Evolutionary conservation across 2,113 vertebrate species (phyloP), one percentile per base, ranked within the genome.

Genomic region (Colossoma macropomum): DNA sequence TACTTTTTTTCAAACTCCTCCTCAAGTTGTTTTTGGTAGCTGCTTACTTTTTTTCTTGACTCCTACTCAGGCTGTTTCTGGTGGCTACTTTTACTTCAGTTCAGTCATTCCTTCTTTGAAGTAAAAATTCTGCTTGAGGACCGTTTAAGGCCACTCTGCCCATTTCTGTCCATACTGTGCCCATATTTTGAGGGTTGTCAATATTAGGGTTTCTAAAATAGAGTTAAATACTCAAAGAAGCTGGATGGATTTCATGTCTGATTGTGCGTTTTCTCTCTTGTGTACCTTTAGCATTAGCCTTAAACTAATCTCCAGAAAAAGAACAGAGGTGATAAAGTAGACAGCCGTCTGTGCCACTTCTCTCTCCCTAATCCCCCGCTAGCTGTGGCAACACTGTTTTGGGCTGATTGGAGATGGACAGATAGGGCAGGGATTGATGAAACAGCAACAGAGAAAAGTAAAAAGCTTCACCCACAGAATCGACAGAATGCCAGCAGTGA

Each of bases 401-500:
- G 74, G 87, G 73, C 83, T 73, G 70, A 79, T 83, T 56, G 83
- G 81, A 86, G 84, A 87, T 85, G 84, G 56, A 87, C 79, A 85
- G 86, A 89, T 87, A 84, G 54, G n/a, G 48, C 85, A 65, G 21
- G 65, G 30, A 54, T 70, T 80, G 79, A 85, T 86, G 71, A 88
- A 87, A 87, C 66, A 52, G 59, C 27, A 79, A 50, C 60, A 83
- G 72, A 72, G 38, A 75, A 45, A 28, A 48, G 52, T 80, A 82
- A 89, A 77, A 48, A 84, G 68, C 79, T 66, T 84, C 73, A 69
- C 63, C 79, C 72, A 79, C 80, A 83, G 75, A 85, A 89, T 89
- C 5, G 73, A 86, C 89, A 86, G 84, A 92, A 86, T 81, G 87
- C 86, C 86, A 81, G 54, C 45, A 77, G 56, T 10, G 32, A 88